Percentiles rank a stretch among this genome's conserved stretches.
These are phyloP conservation scores for Anarrhichthys ocellatus DNA, from an alignment of 2,113 vertebrate species.

Conservation along the genomic window DNA sequence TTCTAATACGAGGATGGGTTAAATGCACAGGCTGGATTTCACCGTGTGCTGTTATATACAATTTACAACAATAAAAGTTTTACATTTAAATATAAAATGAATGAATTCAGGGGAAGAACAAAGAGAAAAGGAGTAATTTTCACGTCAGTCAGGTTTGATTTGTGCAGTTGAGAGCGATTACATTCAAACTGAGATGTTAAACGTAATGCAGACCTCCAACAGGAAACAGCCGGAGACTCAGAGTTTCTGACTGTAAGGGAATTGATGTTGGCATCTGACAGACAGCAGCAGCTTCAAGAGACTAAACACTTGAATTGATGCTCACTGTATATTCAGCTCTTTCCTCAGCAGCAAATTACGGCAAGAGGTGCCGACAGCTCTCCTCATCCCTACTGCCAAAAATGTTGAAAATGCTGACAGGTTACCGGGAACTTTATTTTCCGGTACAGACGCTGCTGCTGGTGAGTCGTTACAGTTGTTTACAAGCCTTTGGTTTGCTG, in stretches of 20 bases:
- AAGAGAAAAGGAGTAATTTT: not conserved
- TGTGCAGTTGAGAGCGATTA: not conserved
- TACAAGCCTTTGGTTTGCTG: constrained; percentile 7
- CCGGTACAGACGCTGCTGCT: too few relatives aligned
- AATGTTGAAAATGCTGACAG: constrained; percentile 48
- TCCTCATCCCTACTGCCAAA: constrained; percentile 17
- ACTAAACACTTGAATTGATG: constrained; percentile 12
- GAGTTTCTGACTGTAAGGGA: constrained; percentile 1
- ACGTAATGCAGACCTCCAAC: not conserved
- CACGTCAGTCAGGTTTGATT: not conserved
- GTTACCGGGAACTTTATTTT: constrained; percentile 19
- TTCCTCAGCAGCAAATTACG: constrained; percentile 34
- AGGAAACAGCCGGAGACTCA: not conserved
- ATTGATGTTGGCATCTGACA: constrained; percentile 25
- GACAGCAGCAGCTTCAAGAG: constrained; percentile 19
- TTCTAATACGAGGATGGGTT: too few relatives aligned
- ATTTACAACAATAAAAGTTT: too few relatives aligned
- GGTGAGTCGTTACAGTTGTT: constrained; percentile 21
- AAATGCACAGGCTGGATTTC: too few relatives aligned
- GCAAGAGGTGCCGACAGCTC: constrained; percentile 8
- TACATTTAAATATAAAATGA: too few relatives aligned
- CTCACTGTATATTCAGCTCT: not conserved
- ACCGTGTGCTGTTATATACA: too few relatives aligned
- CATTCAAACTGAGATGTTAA: not conserved
- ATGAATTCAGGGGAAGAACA: not conserved